Base-by-base conservation (phyloP, 2,113 vertebrate species). In the Myotis lucifugus region DNA sequence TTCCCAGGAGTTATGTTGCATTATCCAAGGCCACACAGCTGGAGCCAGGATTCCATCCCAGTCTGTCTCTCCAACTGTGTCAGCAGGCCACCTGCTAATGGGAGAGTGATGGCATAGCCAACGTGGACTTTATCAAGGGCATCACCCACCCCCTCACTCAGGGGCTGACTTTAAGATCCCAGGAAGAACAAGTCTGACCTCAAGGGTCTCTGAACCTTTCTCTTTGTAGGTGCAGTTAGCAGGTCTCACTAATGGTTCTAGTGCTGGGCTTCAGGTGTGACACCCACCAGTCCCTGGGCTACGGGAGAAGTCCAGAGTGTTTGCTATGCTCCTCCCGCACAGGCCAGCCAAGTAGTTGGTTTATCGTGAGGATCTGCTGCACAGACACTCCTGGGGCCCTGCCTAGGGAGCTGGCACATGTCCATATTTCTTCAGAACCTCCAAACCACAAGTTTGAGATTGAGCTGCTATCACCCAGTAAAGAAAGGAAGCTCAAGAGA, bases 401-500 rank as follows among this genome's bases (percentile, higher is more conserved):
- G 88, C 37, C 46, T 50, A 23, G 37, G 50, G 23, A 84, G 18
- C 37, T 79, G 18, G 56, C 50, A 42, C 12, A 29, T 1, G 11
- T 64, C 74, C 56, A 10, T 29, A 27, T 77, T 88, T 77, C 32
- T 56, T 70, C 8, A 69, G 78, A 74, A 76, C n/a, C 29, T 50
- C 67, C 66, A 56, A 42, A 70, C 70, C 32, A 1, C 9, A 8
- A 73, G n/a, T 64, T 21, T 76, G 69, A 42, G 78, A 34, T 10
- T 29, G 29, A 67, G 78, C 34, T 74, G 66, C 32, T 69, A 0
- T 77, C 14, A 92, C 32, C 12, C 27, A 17, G 21, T 27, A 19
- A 42, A 91, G 69, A 78, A 76, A 85, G 23, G 52, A 76, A 82
- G 17, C 12, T 66, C 59, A 29, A 54, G 70, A 70, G n/a, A 72